Conservation (phyloP, 2,113 vertebrate species). For the Nothoprocta pentlandii region DNA sequence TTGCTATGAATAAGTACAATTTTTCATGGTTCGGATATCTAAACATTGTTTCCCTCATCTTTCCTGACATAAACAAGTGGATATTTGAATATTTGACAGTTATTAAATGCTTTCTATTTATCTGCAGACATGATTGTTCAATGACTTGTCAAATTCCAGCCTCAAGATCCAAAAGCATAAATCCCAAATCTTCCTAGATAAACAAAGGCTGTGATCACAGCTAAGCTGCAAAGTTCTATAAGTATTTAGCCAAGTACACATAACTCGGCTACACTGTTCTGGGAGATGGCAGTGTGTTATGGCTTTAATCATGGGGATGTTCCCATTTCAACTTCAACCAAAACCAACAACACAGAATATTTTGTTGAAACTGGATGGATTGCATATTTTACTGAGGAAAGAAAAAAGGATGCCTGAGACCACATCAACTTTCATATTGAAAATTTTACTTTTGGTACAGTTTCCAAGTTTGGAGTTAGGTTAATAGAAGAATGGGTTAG, state of each 20-base stretch:
- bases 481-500: not conserved
- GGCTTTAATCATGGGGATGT: not conserved
- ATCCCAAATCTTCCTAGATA: not conserved
- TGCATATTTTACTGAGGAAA: not conserved
- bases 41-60: not conserved
- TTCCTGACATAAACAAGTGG: not conserved
- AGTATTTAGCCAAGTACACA: not conserved
- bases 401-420: not conserved
- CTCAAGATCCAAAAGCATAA: not conserved
- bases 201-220: fast-evolving
- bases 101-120: not conserved
- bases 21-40: not conserved
- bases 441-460: not conserved
- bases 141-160: not conserved
- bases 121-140: not conserved
- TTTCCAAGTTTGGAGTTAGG: not conserved
- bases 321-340: not conserved
- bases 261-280: not conserved
- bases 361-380: not conserved
- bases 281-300: not conserved
- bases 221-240: not conserved
- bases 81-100: not conserved
- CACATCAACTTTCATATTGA: fast-evolving
- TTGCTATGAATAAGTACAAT: not conserved
- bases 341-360: not conserved